Percentiles rank a stretch among this genome's conserved stretches.
Evolutionary conservation across 2,888 invertebrate species (phyloP).

Genomic region (Corbicula japonica): DNA sequence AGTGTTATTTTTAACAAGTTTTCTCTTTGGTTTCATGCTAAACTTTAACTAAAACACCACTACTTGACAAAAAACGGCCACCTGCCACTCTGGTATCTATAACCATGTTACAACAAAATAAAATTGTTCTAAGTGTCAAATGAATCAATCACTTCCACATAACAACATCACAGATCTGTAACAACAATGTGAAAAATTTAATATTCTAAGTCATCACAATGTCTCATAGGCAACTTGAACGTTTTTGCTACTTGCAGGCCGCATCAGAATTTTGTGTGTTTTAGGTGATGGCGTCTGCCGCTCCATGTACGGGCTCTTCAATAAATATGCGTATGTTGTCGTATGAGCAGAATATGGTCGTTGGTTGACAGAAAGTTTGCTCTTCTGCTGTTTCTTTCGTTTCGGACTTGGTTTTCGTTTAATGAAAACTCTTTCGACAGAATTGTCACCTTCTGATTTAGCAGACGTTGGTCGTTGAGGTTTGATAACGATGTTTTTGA

Average conservation of each 20-base stretch:
- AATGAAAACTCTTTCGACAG: constrained; percentile 72
- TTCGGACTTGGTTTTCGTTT: constrained; percentile 72
- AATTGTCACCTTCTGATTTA: constrained; percentile 56
- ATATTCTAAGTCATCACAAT: constrained; percentile 39
- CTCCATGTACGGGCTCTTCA: constrained; percentile 80
- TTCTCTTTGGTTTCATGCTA: too few relatives aligned
- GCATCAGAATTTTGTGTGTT: constrained; percentile 70
- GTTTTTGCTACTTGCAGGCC: constrained; percentile 70
- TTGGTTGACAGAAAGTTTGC: constrained; percentile 77
- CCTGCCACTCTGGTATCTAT: too few relatives aligned
- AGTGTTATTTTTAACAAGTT: too few relatives aligned
- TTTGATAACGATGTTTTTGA: constrained; percentile 61
- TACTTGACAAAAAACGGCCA: too few relatives aligned
- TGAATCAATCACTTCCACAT: too few relatives aligned
- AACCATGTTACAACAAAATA: too few relatives aligned
- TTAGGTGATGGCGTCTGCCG: constrained; percentile 75
- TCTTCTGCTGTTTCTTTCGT: constrained; percentile 65
- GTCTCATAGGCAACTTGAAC: constrained; percentile 64
- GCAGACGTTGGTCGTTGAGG: constrained; percentile 53
- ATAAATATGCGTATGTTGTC: constrained; percentile 67
- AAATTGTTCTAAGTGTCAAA: too few relatives aligned
- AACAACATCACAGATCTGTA: too few relatives aligned
- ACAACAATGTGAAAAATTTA: too few relatives aligned
- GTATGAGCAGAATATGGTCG: constrained; percentile 83
- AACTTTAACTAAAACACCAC: too few relatives aligned